Conservation (phyloP, 2,888 invertebrate genomes). For the Xylocampa areola region DNA sequence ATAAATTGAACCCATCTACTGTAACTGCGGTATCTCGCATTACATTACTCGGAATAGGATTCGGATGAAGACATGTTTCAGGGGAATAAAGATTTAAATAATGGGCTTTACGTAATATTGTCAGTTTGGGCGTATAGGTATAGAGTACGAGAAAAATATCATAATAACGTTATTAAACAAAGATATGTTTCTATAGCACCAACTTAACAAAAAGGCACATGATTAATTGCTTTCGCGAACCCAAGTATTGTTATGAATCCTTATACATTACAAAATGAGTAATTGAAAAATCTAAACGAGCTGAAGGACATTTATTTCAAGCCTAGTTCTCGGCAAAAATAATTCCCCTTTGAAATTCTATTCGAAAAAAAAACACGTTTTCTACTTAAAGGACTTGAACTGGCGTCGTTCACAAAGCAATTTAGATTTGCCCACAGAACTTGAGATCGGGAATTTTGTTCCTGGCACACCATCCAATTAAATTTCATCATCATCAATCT, state of each 20-base stretch:
- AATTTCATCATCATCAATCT: constrained; percentile 64
- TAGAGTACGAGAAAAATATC: constrained; percentile 13
- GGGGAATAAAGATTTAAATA: constrained; percentile 30
- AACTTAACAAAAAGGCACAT: constrained; percentile 16
- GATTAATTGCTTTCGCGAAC: constrained; percentile 37
- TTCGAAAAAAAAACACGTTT: constrained; percentile 18
- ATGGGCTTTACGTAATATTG: constrained; percentile 20
- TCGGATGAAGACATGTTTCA: constrained; percentile 32
- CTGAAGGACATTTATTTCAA: constrained; percentile 24
- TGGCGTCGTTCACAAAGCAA: constrained; percentile 30
- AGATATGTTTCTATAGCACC: constrained; percentile 25
- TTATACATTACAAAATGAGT: constrained; percentile 20
- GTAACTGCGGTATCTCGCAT: constrained; percentile 17
- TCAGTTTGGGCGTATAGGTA: constrained; percentile 14
- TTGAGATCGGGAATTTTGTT: constrained; percentile 22
- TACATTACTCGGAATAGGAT: constrained; percentile 42
- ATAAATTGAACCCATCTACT: constrained; percentile 37
- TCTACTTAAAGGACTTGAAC: constrained; percentile 19
- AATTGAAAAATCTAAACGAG: constrained; percentile 26
- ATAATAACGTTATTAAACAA: constrained; percentile 17
- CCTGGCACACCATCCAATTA: constrained; percentile 42
- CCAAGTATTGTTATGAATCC: constrained; percentile 20
- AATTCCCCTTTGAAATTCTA: constrained; percentile 17
- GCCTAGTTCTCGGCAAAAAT: constrained; percentile 4
- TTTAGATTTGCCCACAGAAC: constrained; percentile 26